Conservation (phyloP, 1,140 invertebrate genomes). For the Riptortus pedestris region DNA sequence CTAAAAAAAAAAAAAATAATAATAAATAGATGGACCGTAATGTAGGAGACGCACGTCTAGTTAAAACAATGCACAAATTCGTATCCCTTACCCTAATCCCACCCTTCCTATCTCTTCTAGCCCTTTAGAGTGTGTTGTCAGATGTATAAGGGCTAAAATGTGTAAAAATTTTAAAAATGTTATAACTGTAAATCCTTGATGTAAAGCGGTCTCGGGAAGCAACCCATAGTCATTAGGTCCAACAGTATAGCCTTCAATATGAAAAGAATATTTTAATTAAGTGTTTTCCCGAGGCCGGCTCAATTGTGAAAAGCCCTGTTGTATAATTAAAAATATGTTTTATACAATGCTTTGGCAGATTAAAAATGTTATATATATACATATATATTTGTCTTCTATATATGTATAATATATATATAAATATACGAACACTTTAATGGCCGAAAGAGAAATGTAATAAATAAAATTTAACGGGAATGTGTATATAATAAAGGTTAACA, state of each 20-base stretch:
- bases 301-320: constrained; percentile 19
- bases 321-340: constrained; percentile 26
- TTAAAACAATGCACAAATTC: constrained; percentile 22
- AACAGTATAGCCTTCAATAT: constrained; percentile 10
- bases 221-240: no score
- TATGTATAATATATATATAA: constrained; percentile 3
- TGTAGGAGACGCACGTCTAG: constrained; percentile 24
- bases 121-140: constrained; percentile 8
- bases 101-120: no score
- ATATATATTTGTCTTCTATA: constrained; percentile 22
- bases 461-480: constrained; percentile 25
- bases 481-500: constrained; percentile 24
- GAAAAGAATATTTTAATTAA: constrained; percentile 18
- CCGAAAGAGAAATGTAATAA: constrained; percentile 21
- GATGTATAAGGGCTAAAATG: constrained; percentile 1
- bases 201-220: constrained; percentile 19
- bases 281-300: constrained; percentile 18
- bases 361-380: constrained; percentile 27
- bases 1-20: constrained; percentile 17
- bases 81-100: constrained; percentile 4
- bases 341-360: constrained; percentile 28
- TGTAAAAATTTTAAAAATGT: constrained; percentile 11
- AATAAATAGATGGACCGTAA: constrained; percentile 25
- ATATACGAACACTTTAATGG: constrained; percentile 15
- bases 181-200: background rate